Base-by-base conservation (phyloP, 2,888 invertebrate species). In the Urechis unicinctus region DNA sequence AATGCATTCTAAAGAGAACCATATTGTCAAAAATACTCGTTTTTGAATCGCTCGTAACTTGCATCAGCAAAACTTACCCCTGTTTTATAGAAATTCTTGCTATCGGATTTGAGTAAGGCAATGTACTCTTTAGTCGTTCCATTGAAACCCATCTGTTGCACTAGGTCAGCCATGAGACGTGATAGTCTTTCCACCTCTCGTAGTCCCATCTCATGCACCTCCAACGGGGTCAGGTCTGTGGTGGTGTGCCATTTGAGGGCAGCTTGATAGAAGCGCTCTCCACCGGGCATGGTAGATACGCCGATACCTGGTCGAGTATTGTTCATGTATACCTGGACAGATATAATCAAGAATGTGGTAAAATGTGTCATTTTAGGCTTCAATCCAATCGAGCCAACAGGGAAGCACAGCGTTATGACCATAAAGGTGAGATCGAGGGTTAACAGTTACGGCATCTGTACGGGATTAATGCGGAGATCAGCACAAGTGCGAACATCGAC, bases 161-260 rank as follows among this genome's bases (percentile, higher is more conserved):
- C 66, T 25, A 70, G 61, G 68, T 68, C 53, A 17, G n/a, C 44
- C 43, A 36, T 36, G 9, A 36, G 36, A 36, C 17, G 9, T 36
- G 9, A 17, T 41, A 78, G 76, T 24, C 76, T 65, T 0, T 59
- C 62, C 1, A 78, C 75, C 56, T 78, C 77, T 13, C 64, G 43
- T 2, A 72, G 58, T 1, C 78, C 78, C 29, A 66, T 62, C 4
- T 67, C 44, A 55, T 77, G 75, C 3, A 78, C 72, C 51, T 73
- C 69, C 48, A 71, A 67, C 0, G 77, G 69, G 0, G 68, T 64
- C 52, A 71, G 61, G n/a, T 66, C 62, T 6, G 64, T 58, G 0
- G 74, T 69, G 4, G 76, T 62, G 63, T 78, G 75, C 68, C 71
- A 77, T 31, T 69, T 68, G 4, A 78, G 63, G 55, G 69, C 66